Conservation (phyloP, 2,888 invertebrate genomes). For the Tenthredo notha region DNA sequence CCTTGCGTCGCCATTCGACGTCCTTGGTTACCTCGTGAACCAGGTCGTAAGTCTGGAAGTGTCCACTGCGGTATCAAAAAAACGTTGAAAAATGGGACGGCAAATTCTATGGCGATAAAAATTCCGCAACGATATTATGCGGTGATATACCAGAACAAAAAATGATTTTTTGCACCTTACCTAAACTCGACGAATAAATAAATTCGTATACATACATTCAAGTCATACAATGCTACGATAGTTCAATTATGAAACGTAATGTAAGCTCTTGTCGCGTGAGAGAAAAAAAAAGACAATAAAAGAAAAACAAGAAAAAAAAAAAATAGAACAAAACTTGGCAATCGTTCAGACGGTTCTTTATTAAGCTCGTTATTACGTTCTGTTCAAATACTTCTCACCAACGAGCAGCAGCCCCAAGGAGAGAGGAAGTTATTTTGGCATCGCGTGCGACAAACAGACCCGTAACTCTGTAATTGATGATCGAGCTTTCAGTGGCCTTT, state of each 20-base stretch:
- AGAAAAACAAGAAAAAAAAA: neutral
- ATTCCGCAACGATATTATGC: neutral
- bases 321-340: conserved; percentile 29
- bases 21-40: neutral
- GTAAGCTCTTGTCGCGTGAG: no score
- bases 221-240: neutral
- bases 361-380: conserved; percentile 44
- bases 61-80: neutral
- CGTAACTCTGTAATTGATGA: conserved; percentile 38
- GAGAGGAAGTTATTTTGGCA: conserved; percentile 40
- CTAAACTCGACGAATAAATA: neutral
- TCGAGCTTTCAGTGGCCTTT: conserved; percentile 16
- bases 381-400: conserved; percentile 34
- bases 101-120: neutral
- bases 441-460: conserved; percentile 17
- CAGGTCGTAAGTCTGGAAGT: neutral
- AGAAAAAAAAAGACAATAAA: neutral
- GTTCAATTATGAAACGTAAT: neutral
- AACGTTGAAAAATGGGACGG: neutral
- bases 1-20: conserved; percentile 18
- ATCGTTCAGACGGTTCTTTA: conserved; percentile 33
- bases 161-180: neutral
- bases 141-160: neutral
- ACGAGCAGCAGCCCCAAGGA: conserved; percentile 6
- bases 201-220: neutral